Percentiles rank a stretch among this genome's conserved stretches.
Conservation (phyloP, 1,140 invertebrate genomes). For the Panagrolaimus sp. region DNA sequence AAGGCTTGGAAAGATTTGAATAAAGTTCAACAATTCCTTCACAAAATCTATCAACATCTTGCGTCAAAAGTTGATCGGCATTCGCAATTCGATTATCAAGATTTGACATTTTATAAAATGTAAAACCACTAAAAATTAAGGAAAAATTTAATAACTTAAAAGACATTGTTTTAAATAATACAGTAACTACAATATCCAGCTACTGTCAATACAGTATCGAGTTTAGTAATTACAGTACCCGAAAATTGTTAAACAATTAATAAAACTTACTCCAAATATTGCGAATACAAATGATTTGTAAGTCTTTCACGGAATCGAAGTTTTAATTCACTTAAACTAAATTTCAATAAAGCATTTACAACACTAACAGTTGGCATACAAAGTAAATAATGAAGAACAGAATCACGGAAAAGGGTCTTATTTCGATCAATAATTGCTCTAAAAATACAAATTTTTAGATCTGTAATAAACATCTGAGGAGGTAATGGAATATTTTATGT, state of each 20-base stretch:
- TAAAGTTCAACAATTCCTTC: slow-evolving; percentile 88
- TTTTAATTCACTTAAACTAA: slow-evolving; percentile 85
- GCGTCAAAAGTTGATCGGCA: slow-evolving; percentile 91
- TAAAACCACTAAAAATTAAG: slow-evolving; percentile 63
- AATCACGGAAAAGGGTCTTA: slow-evolving; percentile 69
- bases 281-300: slow-evolving; percentile 76
- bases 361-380: slow-evolving; percentile 67
- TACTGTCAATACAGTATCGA: too few relatives aligned
- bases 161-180: too few relatives aligned
- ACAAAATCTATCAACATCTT: slow-evolving; percentile 94
- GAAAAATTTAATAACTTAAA: not conserved
- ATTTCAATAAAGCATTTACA: slow-evolving; percentile 86
- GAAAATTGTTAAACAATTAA: too few relatives aligned
- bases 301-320: slow-evolving; percentile 81
- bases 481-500: too few relatives aligned
- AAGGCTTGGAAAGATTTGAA: slow-evolving; percentile 89
- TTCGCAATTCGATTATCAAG: slow-evolving; percentile 70
- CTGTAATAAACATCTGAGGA: too few relatives aligned
- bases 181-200: too few relatives aligned
- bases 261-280: slow-evolving; percentile 80
- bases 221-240: too few relatives aligned
- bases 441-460: too few relatives aligned
- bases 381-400: slow-evolving; percentile 68
- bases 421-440: slow-evolving; percentile 87
- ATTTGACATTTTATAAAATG: slow-evolving; percentile 86